phyloP scores from a whole-genome alignment of 2,888 invertebrate species.

The Eledone cirrhosa region DNA sequence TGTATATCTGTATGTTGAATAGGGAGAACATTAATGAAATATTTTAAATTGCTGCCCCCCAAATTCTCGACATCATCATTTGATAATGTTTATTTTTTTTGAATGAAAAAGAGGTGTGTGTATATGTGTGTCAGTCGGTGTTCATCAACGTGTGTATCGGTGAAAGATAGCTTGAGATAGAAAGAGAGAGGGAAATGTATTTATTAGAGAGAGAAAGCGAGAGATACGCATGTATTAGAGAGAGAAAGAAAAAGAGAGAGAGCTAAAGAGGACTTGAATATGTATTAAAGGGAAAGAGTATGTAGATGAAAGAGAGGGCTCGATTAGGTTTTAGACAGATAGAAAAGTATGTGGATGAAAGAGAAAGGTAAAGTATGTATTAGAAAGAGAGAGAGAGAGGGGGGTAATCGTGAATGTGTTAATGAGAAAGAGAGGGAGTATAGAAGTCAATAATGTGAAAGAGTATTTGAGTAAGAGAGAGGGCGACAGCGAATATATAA shows the following conservation, averaged over 20 bases:
- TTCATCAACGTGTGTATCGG: neutral
- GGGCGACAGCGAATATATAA: neutral
- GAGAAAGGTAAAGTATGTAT: neutral
- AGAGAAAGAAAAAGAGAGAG: constrained; percentile 1
- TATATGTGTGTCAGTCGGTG: neutral
- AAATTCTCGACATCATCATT: too few relatives aligned
- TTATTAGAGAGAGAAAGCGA: neutral
- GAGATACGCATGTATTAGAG: neutral
- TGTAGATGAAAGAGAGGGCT: neutral
- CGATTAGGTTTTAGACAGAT: neutral
- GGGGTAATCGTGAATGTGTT: too few relatives aligned
- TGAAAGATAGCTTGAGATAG: neutral
- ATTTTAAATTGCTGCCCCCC: too few relatives aligned
- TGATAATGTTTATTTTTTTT: too few relatives aligned
- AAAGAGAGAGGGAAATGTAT: neutral
- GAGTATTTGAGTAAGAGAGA: neutral
- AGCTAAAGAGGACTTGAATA: neutral
- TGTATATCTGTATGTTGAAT: too few relatives aligned
- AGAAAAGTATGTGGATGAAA: neutral
- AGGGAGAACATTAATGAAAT: too few relatives aligned
- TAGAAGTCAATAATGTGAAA: too few relatives aligned
- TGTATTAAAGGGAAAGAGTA: neutral
- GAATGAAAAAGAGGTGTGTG: neutral
- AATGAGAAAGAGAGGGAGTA: too few relatives aligned
- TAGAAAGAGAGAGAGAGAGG: neutral